Conservation (phyloP, 2,888 invertebrate genomes). For the Eugnorisma glareosa region DNA sequence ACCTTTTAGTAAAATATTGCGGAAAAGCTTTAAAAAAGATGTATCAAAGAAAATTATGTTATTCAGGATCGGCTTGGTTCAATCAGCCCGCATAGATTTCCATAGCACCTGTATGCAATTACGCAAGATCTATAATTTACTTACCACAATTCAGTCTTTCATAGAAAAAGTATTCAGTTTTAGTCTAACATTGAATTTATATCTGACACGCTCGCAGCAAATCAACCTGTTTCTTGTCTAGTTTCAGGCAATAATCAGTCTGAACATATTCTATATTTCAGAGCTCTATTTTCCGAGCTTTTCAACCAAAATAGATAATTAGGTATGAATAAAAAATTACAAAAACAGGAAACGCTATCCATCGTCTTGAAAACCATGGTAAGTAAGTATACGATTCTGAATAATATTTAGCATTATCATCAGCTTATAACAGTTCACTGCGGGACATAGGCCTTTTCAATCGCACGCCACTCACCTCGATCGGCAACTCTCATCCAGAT, state of each 20-base stretch:
- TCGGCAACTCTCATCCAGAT: no score
- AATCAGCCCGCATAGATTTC: neutral
- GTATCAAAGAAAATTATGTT: neutral
- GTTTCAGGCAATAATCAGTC: neutral
- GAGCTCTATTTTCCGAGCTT: neutral
- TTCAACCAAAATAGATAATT: neutral
- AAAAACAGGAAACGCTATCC: neutral
- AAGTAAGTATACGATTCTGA: neutral
- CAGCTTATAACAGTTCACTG: no score
- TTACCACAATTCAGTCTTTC: neutral
- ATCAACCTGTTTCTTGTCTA: neutral
- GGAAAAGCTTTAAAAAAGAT: neutral
- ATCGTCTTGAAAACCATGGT: neutral
- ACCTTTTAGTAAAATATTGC: neutral
- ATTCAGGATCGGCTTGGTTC: neutral
- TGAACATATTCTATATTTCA: neutral
- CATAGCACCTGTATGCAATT: neutral
- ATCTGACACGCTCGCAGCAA: neutral
- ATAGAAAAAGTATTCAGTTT: conserved; percentile 2
- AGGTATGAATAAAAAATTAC: neutral
- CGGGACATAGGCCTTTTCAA: no score
- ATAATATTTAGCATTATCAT: neutral
- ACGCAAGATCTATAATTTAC: neutral
- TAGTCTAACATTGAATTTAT: conserved; percentile 5
- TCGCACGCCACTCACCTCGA: no score